Evolutionary conservation across 2,113 vertebrate genomes (phyloP), one percentile per base, ranked within the genome.

Genomic region (Aspidoscelis tigris): DNA sequence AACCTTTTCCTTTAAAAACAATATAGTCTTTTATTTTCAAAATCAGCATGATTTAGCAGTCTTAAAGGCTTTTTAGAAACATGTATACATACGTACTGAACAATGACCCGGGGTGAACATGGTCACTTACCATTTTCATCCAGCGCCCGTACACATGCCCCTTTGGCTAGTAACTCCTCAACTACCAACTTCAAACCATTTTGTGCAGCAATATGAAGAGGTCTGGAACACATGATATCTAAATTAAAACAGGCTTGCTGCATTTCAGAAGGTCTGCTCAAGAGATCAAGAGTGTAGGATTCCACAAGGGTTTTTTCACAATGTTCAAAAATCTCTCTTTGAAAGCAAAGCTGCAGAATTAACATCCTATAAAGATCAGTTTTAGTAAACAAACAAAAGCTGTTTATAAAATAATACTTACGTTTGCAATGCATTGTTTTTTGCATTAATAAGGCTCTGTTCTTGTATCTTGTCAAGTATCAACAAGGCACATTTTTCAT

Each of bases 401-500:
- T 4, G 12, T 68, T n/a, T 65, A 78, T 82, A 44, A 81, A 50
- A 11, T 41, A 81, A 50, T 86, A 98, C 98, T 98, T 96, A 99
- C 99, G 98, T 99, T 93, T 99, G 98, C 91, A 98, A 96, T 47
- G 98, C 96, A 70, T 95, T 94, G 64, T 99, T 99, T 75, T 97
- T 97, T 94, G 97, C 95, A 41, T 98, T 98, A 76, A 99, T 96
- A 89, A 98, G 97, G 84, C 94, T 93, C 58, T 97, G 88, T 78
- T 98, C 98, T 64, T 97, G 95, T 90, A 99, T 96, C 93, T 98
- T 98, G 95, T 98, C 96, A 94, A 99, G 96, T 94, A 99, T 97
- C 93, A 99, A 90, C 96, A 99, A 92, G 91, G 97, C 98, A 95
- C 98, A 99, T 90, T 97, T 97, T 93, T 99, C 98, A 92, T 97